A percentile compares a stretch with the other conserved stretches of the same genome.
These are phyloP conservation scores for Vanessa cardui DNA, from an alignment of 2,888 invertebrate species.

Conservation along the genomic window DNA sequence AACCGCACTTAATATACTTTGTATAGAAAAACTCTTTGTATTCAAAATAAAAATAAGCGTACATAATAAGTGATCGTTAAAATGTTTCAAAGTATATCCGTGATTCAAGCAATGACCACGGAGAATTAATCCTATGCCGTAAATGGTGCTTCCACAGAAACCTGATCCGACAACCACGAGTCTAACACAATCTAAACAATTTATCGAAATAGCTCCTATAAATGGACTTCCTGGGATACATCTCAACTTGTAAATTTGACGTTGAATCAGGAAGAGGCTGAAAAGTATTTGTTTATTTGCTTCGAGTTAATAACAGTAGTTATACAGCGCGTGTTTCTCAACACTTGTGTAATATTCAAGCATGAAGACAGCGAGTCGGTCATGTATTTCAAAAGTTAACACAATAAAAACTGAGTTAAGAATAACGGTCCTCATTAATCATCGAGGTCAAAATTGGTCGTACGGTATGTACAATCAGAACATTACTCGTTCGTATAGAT, in stretches of 20 bases:
- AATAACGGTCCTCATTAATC: constrained; percentile 79
- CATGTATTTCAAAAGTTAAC: constrained; percentile 67
- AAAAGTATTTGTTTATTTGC: constrained; percentile 9
- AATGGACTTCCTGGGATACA: constrained; percentile 71
- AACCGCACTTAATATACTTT: constrained; percentile 29
- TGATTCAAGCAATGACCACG: constrained; percentile 59
- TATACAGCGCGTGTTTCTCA: constrained; percentile 36
- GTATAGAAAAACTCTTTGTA: constrained; percentile 41
- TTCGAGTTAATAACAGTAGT: neutral
- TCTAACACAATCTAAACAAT: constrained; percentile 71
- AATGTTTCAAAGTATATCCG: constrained; percentile 49
- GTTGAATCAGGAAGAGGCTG: constrained; percentile 28
- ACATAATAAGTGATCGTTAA: constrained; percentile 40
- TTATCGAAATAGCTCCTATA: constrained; percentile 76
- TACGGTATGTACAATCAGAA: constrained; percentile 50
- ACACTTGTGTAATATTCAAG: constrained; percentile 45
- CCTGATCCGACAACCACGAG: constrained; percentile 71
- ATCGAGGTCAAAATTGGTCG: constrained; percentile 76
- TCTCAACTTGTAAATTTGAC: constrained; percentile 26
- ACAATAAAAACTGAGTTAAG: constrained; percentile 74
- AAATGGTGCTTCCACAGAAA: constrained; percentile 71
- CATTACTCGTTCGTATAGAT: constrained; percentile 62
- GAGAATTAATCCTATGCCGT: constrained; percentile 74
- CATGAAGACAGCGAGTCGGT: constrained; percentile 54
- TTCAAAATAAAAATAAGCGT: constrained; percentile 47